Conservation (phyloP, 2,797 vertebrate species). For the Halcyon chelicuti region DNA sequence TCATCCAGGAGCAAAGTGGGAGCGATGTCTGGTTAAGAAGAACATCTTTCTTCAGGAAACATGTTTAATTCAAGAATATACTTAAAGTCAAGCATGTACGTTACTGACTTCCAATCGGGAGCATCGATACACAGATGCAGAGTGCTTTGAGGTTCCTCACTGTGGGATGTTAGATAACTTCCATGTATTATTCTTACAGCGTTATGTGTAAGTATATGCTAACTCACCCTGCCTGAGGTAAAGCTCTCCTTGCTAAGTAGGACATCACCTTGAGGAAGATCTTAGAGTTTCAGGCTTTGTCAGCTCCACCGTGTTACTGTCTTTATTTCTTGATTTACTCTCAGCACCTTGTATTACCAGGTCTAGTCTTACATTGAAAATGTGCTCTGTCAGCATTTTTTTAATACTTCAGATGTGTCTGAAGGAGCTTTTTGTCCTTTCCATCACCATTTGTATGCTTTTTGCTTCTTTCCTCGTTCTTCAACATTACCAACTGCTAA, state of each 20-base stretch:
- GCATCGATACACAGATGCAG: not conserved
- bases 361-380: not conserved
- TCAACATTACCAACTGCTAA: not conserved
- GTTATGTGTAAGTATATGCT: not conserved
- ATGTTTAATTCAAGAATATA: not conserved
- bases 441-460: not conserved
- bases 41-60: not conserved
- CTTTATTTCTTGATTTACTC: not conserved
- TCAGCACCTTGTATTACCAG: not conserved
- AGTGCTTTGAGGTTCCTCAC: not conserved
- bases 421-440: constrained; percentile 4
- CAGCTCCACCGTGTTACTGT: not conserved
- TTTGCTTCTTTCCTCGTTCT: not conserved
- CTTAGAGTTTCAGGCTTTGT: not conserved
- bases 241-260: not conserved
- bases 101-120: not conserved
- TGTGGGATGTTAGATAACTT: not conserved
- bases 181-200: not conserved
- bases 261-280: not conserved
- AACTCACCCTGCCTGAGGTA: not conserved
- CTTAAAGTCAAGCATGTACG: not conserved
- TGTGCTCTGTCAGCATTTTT: not conserved
- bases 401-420: not conserved
- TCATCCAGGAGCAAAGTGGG: not conserved
- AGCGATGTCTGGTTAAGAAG: not conserved